Percentiles rank a stretch among this genome's conserved stretches.
Conservation (phyloP, 2,113 vertebrate genomes). For the Petromus typicus region DNA sequence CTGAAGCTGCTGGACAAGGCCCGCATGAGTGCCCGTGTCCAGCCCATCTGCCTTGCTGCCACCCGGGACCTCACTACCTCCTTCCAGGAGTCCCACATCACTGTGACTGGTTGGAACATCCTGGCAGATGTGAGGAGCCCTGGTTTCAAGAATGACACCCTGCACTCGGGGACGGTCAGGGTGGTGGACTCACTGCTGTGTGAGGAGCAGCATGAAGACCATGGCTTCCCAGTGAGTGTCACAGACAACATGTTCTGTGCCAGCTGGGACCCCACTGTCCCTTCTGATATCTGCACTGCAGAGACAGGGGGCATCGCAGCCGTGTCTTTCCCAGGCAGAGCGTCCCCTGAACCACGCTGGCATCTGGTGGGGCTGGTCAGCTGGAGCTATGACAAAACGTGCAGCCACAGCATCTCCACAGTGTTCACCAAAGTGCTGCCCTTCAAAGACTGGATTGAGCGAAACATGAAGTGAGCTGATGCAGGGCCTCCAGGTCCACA, state of each 20-base stretch:
- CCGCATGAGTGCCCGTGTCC: slow-evolving; percentile 92
- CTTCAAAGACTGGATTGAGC: slow-evolving; percentile 98
- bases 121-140: slow-evolving; percentile 85
- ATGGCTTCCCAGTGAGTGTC: slow-evolving; percentile 93
- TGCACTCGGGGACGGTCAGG: slow-evolving; percentile 90
- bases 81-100: slow-evolving; percentile 86
- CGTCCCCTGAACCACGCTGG: slow-evolving; percentile 89
- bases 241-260: slow-evolving; percentile 98
- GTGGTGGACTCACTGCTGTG: slow-evolving; percentile 94
- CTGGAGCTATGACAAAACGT: slow-evolving; percentile 96
- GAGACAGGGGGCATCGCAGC: slow-evolving; percentile 96
- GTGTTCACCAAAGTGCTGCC: slow-evolving; percentile 94
- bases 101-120: slow-evolving; percentile 95
- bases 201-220: slow-evolving; percentile 95
- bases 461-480: slow-evolving; percentile 93
- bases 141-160: slow-evolving; percentile 88
- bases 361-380: slow-evolving; percentile 96
- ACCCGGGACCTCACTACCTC: slow-evolving; percentile 83
- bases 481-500: background rate
- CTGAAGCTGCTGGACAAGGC: slow-evolving; percentile 97
- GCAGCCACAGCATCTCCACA: slow-evolving; percentile 93
- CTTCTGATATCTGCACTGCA: slow-evolving; percentile 95
- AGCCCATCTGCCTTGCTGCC: slow-evolving; percentile 94
- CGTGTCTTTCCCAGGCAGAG: slow-evolving; percentile 87
- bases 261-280: slow-evolving; percentile 86